Conservation (phyloP, 2,113 vertebrate species). For the Bos javanicus region DNA sequence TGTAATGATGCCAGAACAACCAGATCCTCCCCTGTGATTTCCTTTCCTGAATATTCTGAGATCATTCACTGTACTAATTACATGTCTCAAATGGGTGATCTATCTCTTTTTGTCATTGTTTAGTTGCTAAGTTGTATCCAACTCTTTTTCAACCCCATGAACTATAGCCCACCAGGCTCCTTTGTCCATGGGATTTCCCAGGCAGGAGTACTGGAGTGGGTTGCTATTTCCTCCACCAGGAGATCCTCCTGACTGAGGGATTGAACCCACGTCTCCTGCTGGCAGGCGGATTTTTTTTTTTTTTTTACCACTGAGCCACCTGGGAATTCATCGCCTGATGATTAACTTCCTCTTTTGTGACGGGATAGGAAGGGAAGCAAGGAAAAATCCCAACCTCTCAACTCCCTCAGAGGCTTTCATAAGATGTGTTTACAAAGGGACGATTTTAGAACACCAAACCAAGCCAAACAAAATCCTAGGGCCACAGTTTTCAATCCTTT, state of each 20-base stretch:
- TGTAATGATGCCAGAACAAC: rapidly evolving
- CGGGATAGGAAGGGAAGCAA: background rate
- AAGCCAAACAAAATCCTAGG: background rate
- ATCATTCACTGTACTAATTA: background rate
- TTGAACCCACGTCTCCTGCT: background rate
- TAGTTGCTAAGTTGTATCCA: background rate
- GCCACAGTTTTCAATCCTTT: background rate
- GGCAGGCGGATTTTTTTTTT: background rate
- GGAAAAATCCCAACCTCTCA: background rate
- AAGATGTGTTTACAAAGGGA: background rate
- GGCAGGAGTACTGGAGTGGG: background rate
- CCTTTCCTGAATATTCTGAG: background rate
- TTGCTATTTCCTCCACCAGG: background rate
- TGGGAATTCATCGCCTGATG: background rate
- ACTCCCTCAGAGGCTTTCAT: background rate
- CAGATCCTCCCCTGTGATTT: background rate
- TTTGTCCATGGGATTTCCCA: background rate
- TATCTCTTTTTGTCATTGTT: background rate
- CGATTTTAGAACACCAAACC: background rate
- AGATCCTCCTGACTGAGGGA: background rate
- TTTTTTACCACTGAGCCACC: background rate
- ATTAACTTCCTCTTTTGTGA: background rate
- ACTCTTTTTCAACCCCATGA: background rate
- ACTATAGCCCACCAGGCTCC: background rate
- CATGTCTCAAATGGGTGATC: background rate